These are phyloP conservation scores for Myotis daubentonii DNA, from an alignment of 2,797 vertebrate species.

Conservation along the genomic window DNA sequence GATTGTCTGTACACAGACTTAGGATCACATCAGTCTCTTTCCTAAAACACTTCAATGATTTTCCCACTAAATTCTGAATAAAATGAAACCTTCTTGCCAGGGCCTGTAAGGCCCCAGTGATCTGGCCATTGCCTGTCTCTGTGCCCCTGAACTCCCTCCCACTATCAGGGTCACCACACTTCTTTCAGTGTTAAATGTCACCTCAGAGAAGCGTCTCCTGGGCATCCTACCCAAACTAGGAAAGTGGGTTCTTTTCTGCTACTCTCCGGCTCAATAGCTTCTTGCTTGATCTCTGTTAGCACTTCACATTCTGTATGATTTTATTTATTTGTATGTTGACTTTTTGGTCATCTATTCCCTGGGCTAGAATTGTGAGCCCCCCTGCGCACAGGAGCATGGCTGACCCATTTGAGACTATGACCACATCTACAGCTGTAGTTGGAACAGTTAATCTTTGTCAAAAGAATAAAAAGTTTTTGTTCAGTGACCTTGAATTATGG, in stretches of 20 bases:
- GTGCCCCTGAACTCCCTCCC: background rate
- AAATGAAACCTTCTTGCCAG: background rate
- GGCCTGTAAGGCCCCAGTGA: background rate
- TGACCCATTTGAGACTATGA: background rate
- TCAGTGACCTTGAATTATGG: background rate
- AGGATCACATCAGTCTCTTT: background rate
- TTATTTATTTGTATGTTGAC: background rate
- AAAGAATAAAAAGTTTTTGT: background rate
- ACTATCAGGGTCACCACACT: too few relatives aligned
- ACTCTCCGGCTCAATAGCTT: background rate
- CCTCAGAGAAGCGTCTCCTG: background rate
- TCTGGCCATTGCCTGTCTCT: background rate
- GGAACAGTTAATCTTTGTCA: background rate
- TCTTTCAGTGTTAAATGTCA: background rate
- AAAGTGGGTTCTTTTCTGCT: background rate
- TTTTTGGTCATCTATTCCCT: background rate
- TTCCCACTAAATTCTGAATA: background rate
- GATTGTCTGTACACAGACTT: background rate
- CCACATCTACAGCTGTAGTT: too few relatives aligned
- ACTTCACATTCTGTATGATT: background rate
- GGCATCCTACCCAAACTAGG: background rate
- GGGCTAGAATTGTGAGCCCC: background rate
- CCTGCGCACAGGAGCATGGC: background rate
- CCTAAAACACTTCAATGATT: background rate
- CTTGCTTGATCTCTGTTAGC: background rate